Base-by-base conservation (phyloP, 2,888 invertebrate species). In the Ichneumoninae sp. region DNA sequence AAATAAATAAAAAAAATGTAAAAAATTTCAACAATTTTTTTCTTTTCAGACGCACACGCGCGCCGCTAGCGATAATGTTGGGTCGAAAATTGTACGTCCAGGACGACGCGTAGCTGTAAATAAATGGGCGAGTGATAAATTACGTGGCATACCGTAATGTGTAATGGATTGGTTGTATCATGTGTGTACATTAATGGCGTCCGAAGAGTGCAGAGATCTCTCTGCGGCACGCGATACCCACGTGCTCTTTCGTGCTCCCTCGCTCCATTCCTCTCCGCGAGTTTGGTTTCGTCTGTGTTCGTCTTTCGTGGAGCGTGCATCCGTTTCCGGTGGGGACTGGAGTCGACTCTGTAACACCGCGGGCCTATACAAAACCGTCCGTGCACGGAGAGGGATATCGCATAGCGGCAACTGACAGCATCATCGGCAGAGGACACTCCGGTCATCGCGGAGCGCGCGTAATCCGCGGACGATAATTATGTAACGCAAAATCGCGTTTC, bases 251-350 rank as follows among this genome's bases (percentile, higher is more conserved):
- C 22, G 16, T 13, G 22, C 47, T 66, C 66, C 44, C 44, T 16
- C n/a, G 40, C 40, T 16, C 50, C 50, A 26, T 60, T 62, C 74
- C 75, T 44, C 44, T 44, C 3, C 3, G 0, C 16, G 44, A 44
- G 44, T 44, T 76, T 81, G 62, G 68, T 47, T 79, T 79, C 87
- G 83, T 82, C 71, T 65, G 75, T 81, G 74, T 88, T 88, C 88
- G 90, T 90, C 91, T 92, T 91, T 90, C 91, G 88, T 90, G 90
- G 89, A 93, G 93, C 93, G 93, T 93, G 89, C 89, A 93, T 93
- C 93, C 93, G 93, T 89, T 93, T 93, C 93, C 93, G 92, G 89
- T 89, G 30, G 83, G 83, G 54, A 75, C 75, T 62, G 62, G 44
- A 16, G 44, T 1, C 44, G 76, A 76, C 80, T 74, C 80, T 33